Evolutionary conservation across 2,797 vertebrate genomes (phyloP), one percentile per base, ranked within the genome.

Genomic region (Cheirogaleus major): DNA sequence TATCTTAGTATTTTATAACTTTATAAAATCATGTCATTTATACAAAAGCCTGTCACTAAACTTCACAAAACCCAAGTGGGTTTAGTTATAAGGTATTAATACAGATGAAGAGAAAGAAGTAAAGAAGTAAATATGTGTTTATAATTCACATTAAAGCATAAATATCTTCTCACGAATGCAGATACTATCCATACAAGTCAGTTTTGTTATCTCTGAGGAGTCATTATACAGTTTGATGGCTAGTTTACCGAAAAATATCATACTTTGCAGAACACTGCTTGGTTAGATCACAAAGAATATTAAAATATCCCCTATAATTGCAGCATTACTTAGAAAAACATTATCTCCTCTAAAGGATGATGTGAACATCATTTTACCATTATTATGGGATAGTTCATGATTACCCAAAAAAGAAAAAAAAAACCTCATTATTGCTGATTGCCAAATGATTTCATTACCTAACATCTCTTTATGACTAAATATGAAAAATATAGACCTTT

Each of bases 21-120:
- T 95, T 41, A 35, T 38, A 57, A 95, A 96, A 80, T 65, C n/a
- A 92, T 15, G 11, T 50, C 30, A 78, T 95, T 59, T 84, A 50
- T 45, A 75, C 12, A 92, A 89, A 89, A 95, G 4, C 11, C 30
- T 95, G 35, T 48, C 11, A 95, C 25, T 55, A 35, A 97, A 55
- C 22, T 75, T 92, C 25, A 76, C 27, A 93, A 89, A 93, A 41
- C 43, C 20, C 18, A 89, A 41, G 48, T 72, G 38, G 25, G 14
- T 38, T 82, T 70, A 69, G 25, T 73, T 52, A 25, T 70, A 63
- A 52, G 82, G n/a, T 50, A 50, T 65, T 61, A 18, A 95, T 27
- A 65, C 30, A 95, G 17, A 67, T 41, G 17, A 22, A 86, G 17
- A 65, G 23, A 79, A 95, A 61, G 25, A 12, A 50, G 72, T 13